A percentile compares a stretch with the other conserved stretches of the same genome.
phyloP scores from a whole-genome alignment of 2,888 invertebrate genomes.

The Tachina grossa region DNA sequence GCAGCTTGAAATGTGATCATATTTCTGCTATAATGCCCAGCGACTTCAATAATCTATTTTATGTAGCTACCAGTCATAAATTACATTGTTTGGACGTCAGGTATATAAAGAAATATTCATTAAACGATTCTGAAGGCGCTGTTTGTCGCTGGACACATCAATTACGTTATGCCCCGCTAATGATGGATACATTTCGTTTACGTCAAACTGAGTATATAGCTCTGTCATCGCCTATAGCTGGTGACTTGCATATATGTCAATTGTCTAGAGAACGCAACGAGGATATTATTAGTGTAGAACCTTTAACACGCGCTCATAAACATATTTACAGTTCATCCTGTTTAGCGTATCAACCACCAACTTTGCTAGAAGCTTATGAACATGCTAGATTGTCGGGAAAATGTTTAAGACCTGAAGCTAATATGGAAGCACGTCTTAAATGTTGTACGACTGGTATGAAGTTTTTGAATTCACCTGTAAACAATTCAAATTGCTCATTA shows the following conservation, averaged over 20 bases:
- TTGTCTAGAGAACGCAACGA: conserved; percentile 65
- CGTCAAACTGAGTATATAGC: conserved; percentile 77
- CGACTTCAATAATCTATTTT: conserved; percentile 77
- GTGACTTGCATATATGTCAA: conserved; percentile 79
- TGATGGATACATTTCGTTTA: conserved; percentile 74
- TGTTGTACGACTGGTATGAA: conserved; percentile 77
- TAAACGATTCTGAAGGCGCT: conserved; percentile 67
- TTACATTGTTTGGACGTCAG: conserved; percentile 79
- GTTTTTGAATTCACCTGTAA: conserved; percentile 69
- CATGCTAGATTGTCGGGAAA: conserved; percentile 74
- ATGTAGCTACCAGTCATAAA: conserved; percentile 80
- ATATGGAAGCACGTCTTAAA: conserved; percentile 76
- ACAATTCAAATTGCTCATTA: conserved; percentile 70
- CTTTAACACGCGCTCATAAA: conserved; percentile 13
- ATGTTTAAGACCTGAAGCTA: conserved; percentile 74
- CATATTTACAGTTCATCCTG: conserved; percentile 73
- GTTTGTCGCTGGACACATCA: conserved; percentile 80
- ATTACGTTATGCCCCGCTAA: conserved; percentile 77
- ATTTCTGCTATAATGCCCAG: conserved; percentile 77
- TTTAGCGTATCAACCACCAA: conserved; percentile 78
- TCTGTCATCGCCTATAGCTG: conserved; percentile 74
- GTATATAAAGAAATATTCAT: conserved; percentile 73
- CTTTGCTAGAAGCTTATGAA: conserved; percentile 74
- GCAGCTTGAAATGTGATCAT: conserved; percentile 74
- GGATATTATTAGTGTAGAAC: background rate